Base-by-base conservation (phyloP, 2,888 invertebrate species). In the Tridacna crocea region DNA sequence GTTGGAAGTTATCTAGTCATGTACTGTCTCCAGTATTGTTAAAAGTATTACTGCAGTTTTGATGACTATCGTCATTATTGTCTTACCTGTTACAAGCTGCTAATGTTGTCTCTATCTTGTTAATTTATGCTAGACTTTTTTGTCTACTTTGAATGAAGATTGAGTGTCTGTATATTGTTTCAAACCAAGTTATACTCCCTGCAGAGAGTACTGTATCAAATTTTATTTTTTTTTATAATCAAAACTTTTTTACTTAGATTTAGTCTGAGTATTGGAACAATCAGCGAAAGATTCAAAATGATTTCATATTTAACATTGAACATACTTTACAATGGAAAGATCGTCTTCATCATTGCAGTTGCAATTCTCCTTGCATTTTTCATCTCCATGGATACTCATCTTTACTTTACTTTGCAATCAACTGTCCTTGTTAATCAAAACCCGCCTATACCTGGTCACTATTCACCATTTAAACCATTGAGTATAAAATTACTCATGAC, bases 401-500 rank as follows among this genome's bases (percentile, higher is more conserved):
- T 89, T 27, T 90, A 88, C 66, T 81, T 87, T 36, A 77, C 80
- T 10, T 74, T 90, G 19, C 90, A 90, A 79, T 83, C 81, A 47
- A 81, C 81, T 22, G 72, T 75, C 10, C 70, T 87, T 13, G 75
- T 85, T 13, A 63, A 83, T 24, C 84, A 87, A 48, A 82, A 82
- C 13, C 80, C 80, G 15, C 68, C 76, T 0, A 65, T 68, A 13
- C 75, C 80, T 3, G 80, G 81, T 17, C 63, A 76, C 63, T 89
- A 83, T 74, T 89, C 89, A 10, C 90, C 91, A 6, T 91, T 91
- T 79, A 80, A 82, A n/a, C 91, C 90, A 36, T 96, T 98, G 0
- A 97, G 97, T 0, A 97, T 97, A 0, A 98, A 98, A 94, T 96
- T 97, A 2, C 94, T 98, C 79, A 96, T 98, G 95, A 95, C 97